phyloP scores from a whole-genome alignment of 2,113 vertebrate species.

The Thinocorus orbignyianus region DNA sequence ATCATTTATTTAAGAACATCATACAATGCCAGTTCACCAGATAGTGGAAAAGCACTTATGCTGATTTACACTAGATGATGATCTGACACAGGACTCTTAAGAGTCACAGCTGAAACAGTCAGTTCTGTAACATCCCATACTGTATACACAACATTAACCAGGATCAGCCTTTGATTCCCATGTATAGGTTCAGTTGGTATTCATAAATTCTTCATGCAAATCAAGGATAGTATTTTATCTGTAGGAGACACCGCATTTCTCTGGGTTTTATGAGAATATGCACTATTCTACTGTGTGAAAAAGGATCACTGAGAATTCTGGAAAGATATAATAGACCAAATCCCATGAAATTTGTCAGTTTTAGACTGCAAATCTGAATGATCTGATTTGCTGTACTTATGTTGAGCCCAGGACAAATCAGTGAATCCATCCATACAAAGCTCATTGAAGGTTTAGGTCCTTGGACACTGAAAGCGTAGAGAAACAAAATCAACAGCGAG shows the following conservation, averaged over 20 bases:
- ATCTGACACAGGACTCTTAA: neutral
- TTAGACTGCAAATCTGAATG: conserved; percentile 45
- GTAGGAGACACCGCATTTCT: conserved; percentile 55
- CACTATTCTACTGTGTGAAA: conserved; percentile 40
- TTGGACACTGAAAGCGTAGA: neutral
- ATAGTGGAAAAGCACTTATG: neutral
- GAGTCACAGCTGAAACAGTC: neutral
- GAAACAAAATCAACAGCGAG: neutral
- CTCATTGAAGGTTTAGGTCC: conserved; percentile 14
- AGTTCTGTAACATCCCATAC: neutral
- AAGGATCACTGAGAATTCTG: conserved; percentile 52
- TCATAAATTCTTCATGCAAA: conserved; percentile 64
- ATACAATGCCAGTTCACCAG: neutral
- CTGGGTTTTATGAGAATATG: conserved; percentile 44
- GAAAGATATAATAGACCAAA: conserved; percentile 35
- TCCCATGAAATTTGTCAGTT: conserved; percentile 27
- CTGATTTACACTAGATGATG: neutral
- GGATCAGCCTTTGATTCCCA: conserved; percentile 6
- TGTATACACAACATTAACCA: neutral
- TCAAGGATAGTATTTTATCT: conserved; percentile 68
- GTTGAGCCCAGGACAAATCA: conserved; percentile 16
- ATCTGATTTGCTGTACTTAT: conserved; percentile 41
- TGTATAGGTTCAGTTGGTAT: conserved; percentile 38
- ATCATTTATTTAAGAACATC: neutral
- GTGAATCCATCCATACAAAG: conserved; percentile 45